Evolutionary conservation across 2,888 invertebrate genomes (phyloP).

Genomic region (Andrena haemorrhoa): DNA sequence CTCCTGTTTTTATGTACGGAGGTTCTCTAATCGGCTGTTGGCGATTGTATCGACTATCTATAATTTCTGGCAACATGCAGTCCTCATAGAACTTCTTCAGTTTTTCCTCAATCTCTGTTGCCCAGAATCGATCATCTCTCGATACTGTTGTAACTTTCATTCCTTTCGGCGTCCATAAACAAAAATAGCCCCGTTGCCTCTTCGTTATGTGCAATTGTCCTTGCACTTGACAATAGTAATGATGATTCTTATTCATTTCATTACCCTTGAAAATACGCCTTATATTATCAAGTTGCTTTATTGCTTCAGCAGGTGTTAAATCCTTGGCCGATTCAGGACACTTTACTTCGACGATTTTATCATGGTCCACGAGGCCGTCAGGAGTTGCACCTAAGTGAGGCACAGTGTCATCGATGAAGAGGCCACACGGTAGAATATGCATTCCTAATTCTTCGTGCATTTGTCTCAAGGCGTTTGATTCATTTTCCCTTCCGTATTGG

Average conservation of each 20-base stretch:
- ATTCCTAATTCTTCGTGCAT: too few species aligned
- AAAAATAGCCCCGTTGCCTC: neutral
- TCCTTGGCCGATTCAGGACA: neutral
- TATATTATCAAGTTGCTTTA: neutral
- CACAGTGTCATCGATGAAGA: too few species aligned
- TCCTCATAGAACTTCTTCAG: neutral
- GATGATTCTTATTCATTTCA: neutral
- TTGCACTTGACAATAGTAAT: neutral
- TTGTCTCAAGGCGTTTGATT: too few species aligned
- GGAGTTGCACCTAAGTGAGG: slow-evolving; percentile 3
- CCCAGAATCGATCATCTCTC: slow-evolving; percentile 8
- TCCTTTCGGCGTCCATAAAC: slow-evolving; percentile 6
- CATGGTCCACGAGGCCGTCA: neutral
- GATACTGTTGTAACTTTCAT: slow-evolving; percentile 8
- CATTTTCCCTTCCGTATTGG: too few species aligned
- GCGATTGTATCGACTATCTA: neutral
- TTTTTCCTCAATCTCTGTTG: neutral
- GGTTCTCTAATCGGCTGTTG: neutral
- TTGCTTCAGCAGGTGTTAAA: slow-evolving; percentile 8
- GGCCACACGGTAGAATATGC: too few species aligned
- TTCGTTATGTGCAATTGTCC: neutral
- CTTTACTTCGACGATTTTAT: slow-evolving; percentile 16
- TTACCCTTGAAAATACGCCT: neutral
- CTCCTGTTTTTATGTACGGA: too few species aligned
- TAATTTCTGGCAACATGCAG: neutral